phyloP scores from a whole-genome alignment of 2,113 vertebrate genomes.

The Otus sunia region DNA sequence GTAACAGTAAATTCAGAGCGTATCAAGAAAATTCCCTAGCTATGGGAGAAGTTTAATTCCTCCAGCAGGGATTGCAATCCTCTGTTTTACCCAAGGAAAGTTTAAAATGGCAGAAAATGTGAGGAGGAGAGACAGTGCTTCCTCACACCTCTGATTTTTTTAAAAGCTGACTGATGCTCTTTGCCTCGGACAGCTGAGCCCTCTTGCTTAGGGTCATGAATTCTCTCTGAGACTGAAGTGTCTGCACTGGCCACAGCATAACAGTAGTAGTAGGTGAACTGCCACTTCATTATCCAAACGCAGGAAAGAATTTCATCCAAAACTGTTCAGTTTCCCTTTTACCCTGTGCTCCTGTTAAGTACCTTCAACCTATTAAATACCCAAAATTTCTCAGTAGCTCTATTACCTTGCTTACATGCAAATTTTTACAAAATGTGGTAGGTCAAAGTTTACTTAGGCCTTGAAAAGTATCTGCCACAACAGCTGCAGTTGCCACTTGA shows the following conservation, averaged over 20 bases:
- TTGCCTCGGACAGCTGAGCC: neutral
- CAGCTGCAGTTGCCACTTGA: neutral
- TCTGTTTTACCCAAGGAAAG: neutral
- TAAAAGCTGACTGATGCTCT: neutral
- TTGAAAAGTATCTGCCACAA: neutral
- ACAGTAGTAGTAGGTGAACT: neutral
- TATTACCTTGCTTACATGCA: neutral
- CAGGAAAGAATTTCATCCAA: neutral
- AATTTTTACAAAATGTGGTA: neutral
- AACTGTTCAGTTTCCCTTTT: neutral
- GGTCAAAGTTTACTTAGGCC: neutral
- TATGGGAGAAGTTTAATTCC: neutral
- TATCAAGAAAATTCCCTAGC: neutral
- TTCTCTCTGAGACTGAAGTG: neutral
- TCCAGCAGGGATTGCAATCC: neutral
- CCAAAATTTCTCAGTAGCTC: neutral
- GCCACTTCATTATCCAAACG: neutral
- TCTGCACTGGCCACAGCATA: neutral
- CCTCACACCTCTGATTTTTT: neutral
- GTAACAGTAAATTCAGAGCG: neutral
- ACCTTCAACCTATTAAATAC: neutral
- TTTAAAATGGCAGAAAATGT: neutral
- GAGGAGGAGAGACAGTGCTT: neutral
- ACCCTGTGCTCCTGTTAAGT: neutral
- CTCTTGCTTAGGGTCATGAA: neutral